A percentile compares a stretch with the other conserved stretches of the same genome.
These are phyloP conservation scores for Malacoctenus gilli DNA, from an alignment of 2,797 vertebrate genomes.

Conservation along the genomic window DNA sequence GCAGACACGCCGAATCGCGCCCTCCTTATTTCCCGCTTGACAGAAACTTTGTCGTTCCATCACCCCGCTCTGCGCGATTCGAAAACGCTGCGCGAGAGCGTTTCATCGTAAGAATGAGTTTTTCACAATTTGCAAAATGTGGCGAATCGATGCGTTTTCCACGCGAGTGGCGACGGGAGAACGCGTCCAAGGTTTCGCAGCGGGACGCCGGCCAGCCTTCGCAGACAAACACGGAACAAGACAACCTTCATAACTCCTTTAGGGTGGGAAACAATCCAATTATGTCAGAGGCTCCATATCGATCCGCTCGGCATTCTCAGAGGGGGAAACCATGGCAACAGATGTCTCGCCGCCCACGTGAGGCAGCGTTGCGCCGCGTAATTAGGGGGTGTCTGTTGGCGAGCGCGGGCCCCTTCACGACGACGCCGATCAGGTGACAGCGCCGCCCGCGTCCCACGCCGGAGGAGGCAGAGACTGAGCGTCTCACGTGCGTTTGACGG, in stretches of 20 bases:
- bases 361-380: slow-evolving; percentile 47
- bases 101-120: too few species aligned
- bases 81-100: too few species aligned
- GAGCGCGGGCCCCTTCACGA: slow-evolving; percentile 41
- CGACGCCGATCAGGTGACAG: slow-evolving; percentile 51
- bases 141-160: too few species aligned
- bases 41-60: too few species aligned
- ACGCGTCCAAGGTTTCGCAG: slow-evolving; percentile 15
- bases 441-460: slow-evolving; percentile 17
- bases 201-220: slow-evolving; percentile 4
- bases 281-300: slow-evolving; percentile 70
- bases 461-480: slow-evolving; percentile 29
- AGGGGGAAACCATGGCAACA: slow-evolving; percentile 82
- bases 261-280: slow-evolving; percentile 66
- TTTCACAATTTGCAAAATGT: too few species aligned
- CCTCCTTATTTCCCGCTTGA: too few species aligned
- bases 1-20: not conserved
- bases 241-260: slow-evolving; percentile 45
- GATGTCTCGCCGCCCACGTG: slow-evolving; percentile 66
- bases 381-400: slow-evolving; percentile 45
- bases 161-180: too few species aligned
- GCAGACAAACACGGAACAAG: slow-evolving; percentile 9
- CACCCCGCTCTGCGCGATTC: too few species aligned
- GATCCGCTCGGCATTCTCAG: slow-evolving; percentile 64
- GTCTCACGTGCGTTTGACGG: slow-evolving; percentile 32